These are phyloP conservation scores for Holacanthus passer DNA, from an alignment of 2,113 vertebrate species.

Conservation along the genomic window DNA sequence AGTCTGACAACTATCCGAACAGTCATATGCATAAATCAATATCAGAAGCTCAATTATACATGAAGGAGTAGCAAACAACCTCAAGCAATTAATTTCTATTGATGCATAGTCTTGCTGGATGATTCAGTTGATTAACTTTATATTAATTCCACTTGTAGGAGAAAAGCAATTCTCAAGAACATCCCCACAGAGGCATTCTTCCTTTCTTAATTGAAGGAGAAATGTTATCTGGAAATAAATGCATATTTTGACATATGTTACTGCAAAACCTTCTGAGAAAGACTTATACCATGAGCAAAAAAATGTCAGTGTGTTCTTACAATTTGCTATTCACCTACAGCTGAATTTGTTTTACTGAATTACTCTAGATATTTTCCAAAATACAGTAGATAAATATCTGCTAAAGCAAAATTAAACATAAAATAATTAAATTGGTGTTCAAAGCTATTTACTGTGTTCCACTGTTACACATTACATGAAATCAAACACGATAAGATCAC, in stretches of 20 bases:
- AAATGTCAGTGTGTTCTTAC: background rate
- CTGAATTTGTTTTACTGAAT: background rate
- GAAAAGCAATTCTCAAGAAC: slow-evolving; percentile 35
- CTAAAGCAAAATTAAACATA: background rate
- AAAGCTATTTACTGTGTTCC: background rate
- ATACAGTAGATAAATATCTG: background rate
- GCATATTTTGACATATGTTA: background rate
- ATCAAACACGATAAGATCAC: background rate
- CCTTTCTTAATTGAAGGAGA: slow-evolving; percentile 12
- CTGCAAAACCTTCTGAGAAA: background rate
- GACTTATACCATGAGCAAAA: background rate
- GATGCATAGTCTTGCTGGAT: slow-evolving; percentile 46
- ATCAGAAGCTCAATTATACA: slow-evolving; percentile 62
- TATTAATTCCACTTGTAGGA: slow-evolving; percentile 56
- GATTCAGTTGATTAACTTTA: slow-evolving; percentile 65
- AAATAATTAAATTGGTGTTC: background rate
- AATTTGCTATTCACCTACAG: background rate
- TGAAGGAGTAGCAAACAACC: slow-evolving; percentile 57
- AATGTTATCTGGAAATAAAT: slow-evolving; percentile 6
- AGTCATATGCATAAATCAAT: slow-evolving; percentile 66
- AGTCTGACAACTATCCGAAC: slow-evolving; percentile 37
- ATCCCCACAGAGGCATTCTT: slow-evolving; percentile 3
- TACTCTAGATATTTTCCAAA: background rate
- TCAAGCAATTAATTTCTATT: slow-evolving; percentile 67
- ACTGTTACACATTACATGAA: background rate